phyloP scores from a whole-genome alignment of 2,888 invertebrate genomes.

The Malthinus seriepunctatus region DNA sequence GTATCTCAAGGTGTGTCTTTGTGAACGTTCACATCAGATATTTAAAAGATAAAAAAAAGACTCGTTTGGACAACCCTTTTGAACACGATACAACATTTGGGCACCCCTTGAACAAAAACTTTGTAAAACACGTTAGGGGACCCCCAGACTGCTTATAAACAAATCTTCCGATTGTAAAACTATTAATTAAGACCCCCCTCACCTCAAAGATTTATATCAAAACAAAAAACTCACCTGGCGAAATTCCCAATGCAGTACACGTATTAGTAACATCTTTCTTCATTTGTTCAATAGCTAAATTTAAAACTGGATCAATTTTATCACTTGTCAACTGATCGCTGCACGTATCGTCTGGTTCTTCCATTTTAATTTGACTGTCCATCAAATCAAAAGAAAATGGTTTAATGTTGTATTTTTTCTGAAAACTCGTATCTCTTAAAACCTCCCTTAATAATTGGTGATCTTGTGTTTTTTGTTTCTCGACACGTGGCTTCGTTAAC shows the following conservation, averaged over 20 bases:
- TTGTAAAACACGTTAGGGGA: no score
- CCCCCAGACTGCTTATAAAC: not conserved
- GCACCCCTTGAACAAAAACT: no score
- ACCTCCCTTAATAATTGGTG: slow-evolving; percentile 81
- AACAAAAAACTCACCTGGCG: slow-evolving; percentile 71
- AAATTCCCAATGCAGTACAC: slow-evolving; percentile 83
- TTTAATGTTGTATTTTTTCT: slow-evolving; percentile 79
- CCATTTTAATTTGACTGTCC: slow-evolving; percentile 65
- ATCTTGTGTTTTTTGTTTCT: slow-evolving; percentile 58
- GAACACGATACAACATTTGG: not conserved
- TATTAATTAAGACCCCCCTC: no score
- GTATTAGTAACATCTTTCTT: slow-evolving; percentile 84
- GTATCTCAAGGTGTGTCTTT: slow-evolving; percentile 22
- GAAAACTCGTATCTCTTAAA: slow-evolving; percentile 82
- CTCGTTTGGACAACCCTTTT: not conserved
- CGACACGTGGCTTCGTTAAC: slow-evolving; percentile 37
- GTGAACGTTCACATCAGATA: not conserved
- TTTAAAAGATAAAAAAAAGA: not conserved
- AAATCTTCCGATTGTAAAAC: no score
- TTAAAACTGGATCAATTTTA: slow-evolving; percentile 81
- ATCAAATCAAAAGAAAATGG: slow-evolving; percentile 70
- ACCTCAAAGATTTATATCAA: not conserved
- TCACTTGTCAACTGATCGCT: slow-evolving; percentile 67
- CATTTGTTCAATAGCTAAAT: slow-evolving; percentile 84
- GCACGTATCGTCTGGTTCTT: slow-evolving; percentile 61